A percentile compares a stretch with the other conserved stretches of the same genome.
Conservation (phyloP, 2,888 invertebrate species). For the Lapara coniferarum region DNA sequence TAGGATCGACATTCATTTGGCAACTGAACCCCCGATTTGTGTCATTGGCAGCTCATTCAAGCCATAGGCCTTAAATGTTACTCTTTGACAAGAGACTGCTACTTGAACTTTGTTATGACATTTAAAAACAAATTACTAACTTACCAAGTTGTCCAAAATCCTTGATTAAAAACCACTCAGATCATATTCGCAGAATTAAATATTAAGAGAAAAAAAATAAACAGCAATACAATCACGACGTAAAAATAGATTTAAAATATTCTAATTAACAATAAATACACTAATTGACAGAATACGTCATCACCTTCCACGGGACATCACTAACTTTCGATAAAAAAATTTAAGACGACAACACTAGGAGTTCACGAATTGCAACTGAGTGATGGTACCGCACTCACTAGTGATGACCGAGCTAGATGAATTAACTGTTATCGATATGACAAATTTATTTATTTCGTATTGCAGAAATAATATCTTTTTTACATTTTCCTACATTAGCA, state of each 20-base stretch:
- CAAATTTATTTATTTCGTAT: not conserved
- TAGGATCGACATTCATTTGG: too few species aligned
- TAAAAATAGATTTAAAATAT: not conserved
- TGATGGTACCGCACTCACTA: conserved; percentile 6
- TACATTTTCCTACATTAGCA: too few species aligned
- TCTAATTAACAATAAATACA: not conserved
- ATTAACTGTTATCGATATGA: conserved; percentile 12
- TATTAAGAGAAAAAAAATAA: not conserved
- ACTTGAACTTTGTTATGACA: too few species aligned
- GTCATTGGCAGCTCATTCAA: too few species aligned
- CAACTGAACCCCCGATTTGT: too few species aligned
- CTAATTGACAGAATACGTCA: not conserved
- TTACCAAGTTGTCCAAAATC: too few species aligned
- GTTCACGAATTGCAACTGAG: not conserved
- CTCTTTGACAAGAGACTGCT: too few species aligned
- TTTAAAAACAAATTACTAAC: too few species aligned
- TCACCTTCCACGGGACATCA: not conserved
- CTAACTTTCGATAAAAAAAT: conserved; percentile 6
- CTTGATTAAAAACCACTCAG: too few species aligned
- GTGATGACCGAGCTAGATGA: not conserved
- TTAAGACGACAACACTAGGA: conserved; percentile 1
- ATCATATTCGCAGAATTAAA: too few species aligned
- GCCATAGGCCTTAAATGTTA: too few species aligned
- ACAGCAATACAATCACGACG: not conserved
- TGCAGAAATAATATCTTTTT: too few species aligned